Evolutionary conservation across 2,113 vertebrate species (phyloP), one percentile per base, ranked within the genome.

Genomic region (Heteronetta atricapilla): DNA sequence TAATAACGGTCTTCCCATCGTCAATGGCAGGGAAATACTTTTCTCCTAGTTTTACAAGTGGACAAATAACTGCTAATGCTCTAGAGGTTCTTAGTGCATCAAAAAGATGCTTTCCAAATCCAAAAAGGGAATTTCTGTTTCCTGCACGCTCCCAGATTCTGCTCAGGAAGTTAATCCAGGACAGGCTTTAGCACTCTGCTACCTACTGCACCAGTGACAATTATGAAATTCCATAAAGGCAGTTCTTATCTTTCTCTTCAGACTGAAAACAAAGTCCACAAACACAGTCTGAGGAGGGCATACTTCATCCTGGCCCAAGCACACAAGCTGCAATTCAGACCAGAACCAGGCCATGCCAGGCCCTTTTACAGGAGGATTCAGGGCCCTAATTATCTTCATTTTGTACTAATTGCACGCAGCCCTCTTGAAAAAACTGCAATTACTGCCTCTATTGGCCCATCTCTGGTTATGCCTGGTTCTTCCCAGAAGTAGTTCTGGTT

Each of bases 361-460:
- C 25, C 25, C 68, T 79, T 58, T 23, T 2, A 93, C 42, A 89
- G 52, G 42, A 70, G 48, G 64, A 60, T 29, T 80, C 36, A 52
- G 1, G 28, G 68, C 63, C 70, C 13, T 53, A 83, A 83, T 69
- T 66, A 82, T 26, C 59, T 88, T 68, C 13, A 36, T 52, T 93
- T 83, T 63, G 34, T 40, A 88, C 19, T 74, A 90, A 86, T 10
- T 95, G n/a, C 55, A 94, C 10, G 25, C 25, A 78, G 56, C 42
- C 64, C 62, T 72, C 64, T 86, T 86, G 76, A 92, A 89, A 89
- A 95, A 91, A 88, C 3, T n/a, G 14, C 52, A 66, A 36, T 77
- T 86, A 63, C 46, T 13, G 8, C 42, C 42, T 93, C 50, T 46
- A 63, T 1, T 42, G 36, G 68, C 42, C 55, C 50, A 89, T 13